Evolutionary conservation across 2,888 invertebrate genomes (phyloP).

Genomic region (Synanthedon myopaeformis): DNA sequence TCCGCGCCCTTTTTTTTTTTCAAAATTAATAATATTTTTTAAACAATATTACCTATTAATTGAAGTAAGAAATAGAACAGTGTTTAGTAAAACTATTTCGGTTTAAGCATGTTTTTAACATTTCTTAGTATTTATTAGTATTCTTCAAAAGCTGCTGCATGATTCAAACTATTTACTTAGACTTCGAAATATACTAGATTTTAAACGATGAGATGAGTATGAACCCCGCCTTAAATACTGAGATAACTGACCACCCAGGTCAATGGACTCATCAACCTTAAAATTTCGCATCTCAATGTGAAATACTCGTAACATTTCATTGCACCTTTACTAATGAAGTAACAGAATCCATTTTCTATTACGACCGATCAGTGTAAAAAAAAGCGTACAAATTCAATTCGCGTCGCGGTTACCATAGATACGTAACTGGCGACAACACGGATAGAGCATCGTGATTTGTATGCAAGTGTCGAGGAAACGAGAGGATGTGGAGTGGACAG

Average conservation of each 20-base stretch:
- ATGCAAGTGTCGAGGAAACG: slow-evolving; percentile 7
- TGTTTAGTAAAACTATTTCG: no score
- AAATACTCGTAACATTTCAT: slow-evolving; percentile 6
- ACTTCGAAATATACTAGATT: no score
- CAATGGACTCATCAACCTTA: slow-evolving; percentile 38
- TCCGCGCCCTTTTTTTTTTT: no score
- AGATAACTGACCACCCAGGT: slow-evolving; percentile 15
- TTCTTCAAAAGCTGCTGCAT: no score
- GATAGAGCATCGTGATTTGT: slow-evolving; percentile 13
- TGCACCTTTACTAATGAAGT: background rate
- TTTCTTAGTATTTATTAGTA: no score
- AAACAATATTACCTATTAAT: no score
- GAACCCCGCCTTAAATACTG: background rate
- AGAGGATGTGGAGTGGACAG: background rate
- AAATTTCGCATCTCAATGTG: slow-evolving; percentile 7
- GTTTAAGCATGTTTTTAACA: no score
- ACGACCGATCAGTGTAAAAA: slow-evolving; percentile 7
- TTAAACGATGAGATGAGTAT: no score
- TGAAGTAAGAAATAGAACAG: no score
- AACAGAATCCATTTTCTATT: background rate
- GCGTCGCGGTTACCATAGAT: slow-evolving; percentile 13
- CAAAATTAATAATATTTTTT: no score
- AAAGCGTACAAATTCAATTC: slow-evolving; percentile 16
- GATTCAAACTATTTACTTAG: no score
- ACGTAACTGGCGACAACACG: slow-evolving; percentile 17